phyloP scores from a whole-genome alignment of 1,140 invertebrate species.

The Drosophila serrata region DNA sequence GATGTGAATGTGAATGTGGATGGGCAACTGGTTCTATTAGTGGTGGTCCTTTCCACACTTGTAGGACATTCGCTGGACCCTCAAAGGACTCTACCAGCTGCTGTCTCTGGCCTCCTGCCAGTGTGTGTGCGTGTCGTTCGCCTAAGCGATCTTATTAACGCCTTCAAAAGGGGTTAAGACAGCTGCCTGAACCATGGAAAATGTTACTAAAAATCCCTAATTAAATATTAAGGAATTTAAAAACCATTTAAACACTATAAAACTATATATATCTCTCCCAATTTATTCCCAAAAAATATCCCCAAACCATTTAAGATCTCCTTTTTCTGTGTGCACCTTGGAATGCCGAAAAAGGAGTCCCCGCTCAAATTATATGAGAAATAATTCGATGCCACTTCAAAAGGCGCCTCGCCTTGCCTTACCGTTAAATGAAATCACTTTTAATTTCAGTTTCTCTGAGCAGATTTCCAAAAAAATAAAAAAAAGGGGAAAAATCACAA shows the following conservation, averaged over 20 bases:
- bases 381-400: conserved; percentile 70
- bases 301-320: not conserved
- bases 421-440: conserved; percentile 84
- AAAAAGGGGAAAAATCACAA: conserved; percentile 6
- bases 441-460: conserved; percentile 64
- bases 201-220: too few relatives aligned
- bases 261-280: too few relatives aligned
- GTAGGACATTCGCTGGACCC: conserved; percentile 49
- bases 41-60: conserved; percentile 59
- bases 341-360: conserved; percentile 47
- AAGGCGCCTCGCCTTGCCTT: conserved; percentile 65
- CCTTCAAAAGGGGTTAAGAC: conserved; percentile 71
- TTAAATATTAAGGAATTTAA: not conserved
- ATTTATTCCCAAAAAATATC: not conserved
- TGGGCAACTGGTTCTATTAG: conserved; percentile 15
- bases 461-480: conserved; percentile 36
- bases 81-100: conserved; percentile 39
- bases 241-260: not conserved
- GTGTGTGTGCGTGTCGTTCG: conserved; percentile 62
- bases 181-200: conserved; percentile 16
- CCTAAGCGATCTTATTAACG: conserved; percentile 75
- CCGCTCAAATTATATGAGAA: conserved; percentile 16
- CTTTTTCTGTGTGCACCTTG: conserved; percentile 4
- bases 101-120: not conserved
- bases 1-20: conserved; percentile 17